phyloP scores from a whole-genome alignment of 2,797 vertebrate genomes.

The Hemitrygon akajei region DNA sequence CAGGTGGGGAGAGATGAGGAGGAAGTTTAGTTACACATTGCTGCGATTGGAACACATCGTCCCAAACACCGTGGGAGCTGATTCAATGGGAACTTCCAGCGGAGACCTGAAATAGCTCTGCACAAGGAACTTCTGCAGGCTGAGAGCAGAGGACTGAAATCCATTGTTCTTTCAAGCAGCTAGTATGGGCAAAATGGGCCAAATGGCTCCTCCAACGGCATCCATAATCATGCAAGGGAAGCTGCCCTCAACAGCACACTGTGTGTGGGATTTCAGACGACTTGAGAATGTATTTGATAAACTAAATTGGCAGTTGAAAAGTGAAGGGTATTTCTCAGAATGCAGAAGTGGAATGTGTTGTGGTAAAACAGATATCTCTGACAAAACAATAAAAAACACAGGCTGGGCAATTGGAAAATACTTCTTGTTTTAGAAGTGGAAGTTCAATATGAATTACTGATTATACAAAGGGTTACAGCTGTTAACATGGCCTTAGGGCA shows the following conservation, averaged over 20 bases:
- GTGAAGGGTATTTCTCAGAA: conserved; percentile 35
- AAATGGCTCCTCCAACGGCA: background rate
- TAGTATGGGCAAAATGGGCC: background rate
- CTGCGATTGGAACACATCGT: no score
- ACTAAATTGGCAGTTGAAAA: conserved; percentile 29
- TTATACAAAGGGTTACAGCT: background rate
- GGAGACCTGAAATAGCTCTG: no score
- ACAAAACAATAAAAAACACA: conserved; percentile 20
- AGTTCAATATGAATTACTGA: background rate
- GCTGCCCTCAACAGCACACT: background rate
- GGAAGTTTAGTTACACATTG: no score
- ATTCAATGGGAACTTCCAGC: no score
- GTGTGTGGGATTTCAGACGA: background rate
- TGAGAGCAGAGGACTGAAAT: no score
- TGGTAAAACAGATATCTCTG: conserved; percentile 32
- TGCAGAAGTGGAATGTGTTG: conserved; percentile 34
- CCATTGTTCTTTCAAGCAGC: background rate
- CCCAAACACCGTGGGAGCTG: no score
- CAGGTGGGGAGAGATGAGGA: no score
- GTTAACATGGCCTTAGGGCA: background rate
- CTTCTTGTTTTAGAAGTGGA: conserved; percentile 32
- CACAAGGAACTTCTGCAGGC: no score
- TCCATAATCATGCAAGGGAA: background rate
- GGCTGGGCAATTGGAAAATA: conserved; percentile 2
- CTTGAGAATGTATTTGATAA: background rate